A percentile compares a stretch with the other conserved stretches of the same genome.
These are phyloP conservation scores for Poliocrania exsul DNA, from an alignment of 2,797 vertebrate genomes.

Conservation along the genomic window DNA sequence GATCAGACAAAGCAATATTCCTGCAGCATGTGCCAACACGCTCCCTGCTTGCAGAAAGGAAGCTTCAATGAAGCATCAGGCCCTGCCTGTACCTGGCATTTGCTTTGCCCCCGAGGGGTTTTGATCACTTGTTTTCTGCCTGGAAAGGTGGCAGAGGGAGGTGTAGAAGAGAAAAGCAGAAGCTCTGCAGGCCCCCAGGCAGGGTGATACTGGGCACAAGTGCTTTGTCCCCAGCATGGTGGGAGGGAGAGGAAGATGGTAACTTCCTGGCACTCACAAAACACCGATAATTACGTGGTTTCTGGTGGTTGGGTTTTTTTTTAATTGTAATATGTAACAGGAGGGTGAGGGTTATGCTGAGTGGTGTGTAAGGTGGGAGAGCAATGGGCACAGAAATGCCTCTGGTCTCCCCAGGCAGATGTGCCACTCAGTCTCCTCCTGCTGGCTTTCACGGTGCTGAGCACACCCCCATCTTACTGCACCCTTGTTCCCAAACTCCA, in stretches of 20 bases:
- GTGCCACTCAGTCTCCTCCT: background rate
- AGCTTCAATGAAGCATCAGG: background rate
- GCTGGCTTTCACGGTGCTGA: background rate
- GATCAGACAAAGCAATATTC: background rate
- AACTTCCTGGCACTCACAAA: background rate
- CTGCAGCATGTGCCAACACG: slow-evolving; percentile 25
- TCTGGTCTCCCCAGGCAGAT: background rate
- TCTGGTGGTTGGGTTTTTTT: background rate
- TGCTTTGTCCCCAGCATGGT: background rate
- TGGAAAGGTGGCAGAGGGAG: background rate
- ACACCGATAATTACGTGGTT: background rate
- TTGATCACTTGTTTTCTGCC: background rate
- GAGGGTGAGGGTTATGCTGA: background rate
- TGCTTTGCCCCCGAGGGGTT: background rate
- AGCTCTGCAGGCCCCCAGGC: background rate
- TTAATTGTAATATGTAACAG: background rate
- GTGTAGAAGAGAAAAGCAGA: background rate
- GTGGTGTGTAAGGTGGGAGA: rapidly evolving
- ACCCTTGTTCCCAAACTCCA: background rate
- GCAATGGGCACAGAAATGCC: background rate
- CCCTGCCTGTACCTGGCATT: background rate
- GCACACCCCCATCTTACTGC: background rate
- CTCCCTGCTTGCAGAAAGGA: background rate
- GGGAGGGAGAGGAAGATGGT: background rate
- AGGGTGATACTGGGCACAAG: rapidly evolving